A percentile compares a stretch with the other conserved stretches of the same genome.
Conservation (phyloP, 2,888 invertebrate species). For the Nesidiocoris tenuis region DNA sequence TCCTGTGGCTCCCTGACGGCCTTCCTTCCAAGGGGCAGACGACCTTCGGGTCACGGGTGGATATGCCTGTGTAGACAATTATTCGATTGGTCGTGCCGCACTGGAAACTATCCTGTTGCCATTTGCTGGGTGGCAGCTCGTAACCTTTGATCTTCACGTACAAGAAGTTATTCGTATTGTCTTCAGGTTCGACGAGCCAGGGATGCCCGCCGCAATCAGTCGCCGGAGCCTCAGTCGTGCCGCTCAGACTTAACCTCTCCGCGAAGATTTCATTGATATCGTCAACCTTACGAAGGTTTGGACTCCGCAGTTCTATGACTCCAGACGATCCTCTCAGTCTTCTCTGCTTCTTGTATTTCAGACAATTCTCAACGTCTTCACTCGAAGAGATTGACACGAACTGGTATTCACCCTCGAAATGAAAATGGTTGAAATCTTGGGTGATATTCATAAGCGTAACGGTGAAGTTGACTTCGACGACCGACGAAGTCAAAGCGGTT, state of each 20-base stretch:
- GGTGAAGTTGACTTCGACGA: constrained; percentile 71
- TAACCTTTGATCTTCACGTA: constrained; percentile 71
- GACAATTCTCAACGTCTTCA: constrained; percentile 60
- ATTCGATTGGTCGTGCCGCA: constrained; percentile 72
- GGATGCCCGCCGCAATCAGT: constrained; percentile 68
- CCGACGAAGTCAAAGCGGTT: constrained; percentile 67
- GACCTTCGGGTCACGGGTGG: constrained; percentile 63
- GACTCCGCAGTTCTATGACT: constrained; percentile 68
- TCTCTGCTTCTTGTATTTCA: constrained; percentile 66
- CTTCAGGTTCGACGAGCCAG: constrained; percentile 76
- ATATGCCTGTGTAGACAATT: constrained; percentile 69
- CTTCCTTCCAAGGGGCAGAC: constrained; percentile 64
- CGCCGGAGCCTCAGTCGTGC: constrained; percentile 57
- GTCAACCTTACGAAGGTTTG: constrained; percentile 53
- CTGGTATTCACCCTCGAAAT: constrained; percentile 63
- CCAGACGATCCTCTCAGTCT: constrained; percentile 70
- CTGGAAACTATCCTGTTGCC: constrained; percentile 51
- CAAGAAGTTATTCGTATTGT: constrained; percentile 67
- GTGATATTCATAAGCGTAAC: constrained; percentile 77
- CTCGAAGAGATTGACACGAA: constrained; percentile 59
- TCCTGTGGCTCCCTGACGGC: constrained; percentile 46
- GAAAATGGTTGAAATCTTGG: constrained; percentile 76
- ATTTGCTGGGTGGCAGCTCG: constrained; percentile 55
- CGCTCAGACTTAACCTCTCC: constrained; percentile 45
- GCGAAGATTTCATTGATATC: constrained; percentile 54